Conservation (phyloP, 2,113 vertebrate species). For the Bothrops jararaca region DNA sequence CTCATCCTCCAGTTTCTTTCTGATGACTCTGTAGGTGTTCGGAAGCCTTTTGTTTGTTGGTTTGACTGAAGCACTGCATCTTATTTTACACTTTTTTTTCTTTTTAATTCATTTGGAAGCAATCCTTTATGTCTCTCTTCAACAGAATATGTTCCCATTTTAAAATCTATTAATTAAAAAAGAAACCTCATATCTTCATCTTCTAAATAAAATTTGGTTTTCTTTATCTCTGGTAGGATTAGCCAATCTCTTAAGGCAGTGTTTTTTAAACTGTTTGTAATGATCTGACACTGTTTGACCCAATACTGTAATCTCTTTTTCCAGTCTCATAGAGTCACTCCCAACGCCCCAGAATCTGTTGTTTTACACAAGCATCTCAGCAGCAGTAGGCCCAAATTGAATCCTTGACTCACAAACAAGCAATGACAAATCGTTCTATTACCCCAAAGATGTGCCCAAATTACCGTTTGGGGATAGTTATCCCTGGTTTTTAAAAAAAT, state of each 20-base stretch:
- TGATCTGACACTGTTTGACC: too few species aligned
- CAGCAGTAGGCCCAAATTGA: background rate
- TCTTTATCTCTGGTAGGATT: background rate
- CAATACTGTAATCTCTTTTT: background rate
- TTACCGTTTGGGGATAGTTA: background rate
- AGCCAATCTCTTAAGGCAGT: background rate
- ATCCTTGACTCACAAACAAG: background rate
- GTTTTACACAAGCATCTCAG: background rate
- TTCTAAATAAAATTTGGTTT: background rate
- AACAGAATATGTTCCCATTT: background rate
- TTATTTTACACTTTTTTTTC: background rate
- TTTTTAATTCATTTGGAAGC: background rate
- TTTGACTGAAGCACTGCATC: background rate
- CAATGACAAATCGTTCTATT: background rate
- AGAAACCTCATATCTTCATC: background rate
- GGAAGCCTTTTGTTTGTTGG: background rate
- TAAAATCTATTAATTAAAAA: background rate
- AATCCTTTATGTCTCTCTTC: background rate
- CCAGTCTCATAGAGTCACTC: background rate
- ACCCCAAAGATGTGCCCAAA: background rate
- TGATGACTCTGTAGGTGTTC: background rate
- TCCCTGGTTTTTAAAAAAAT: background rate
- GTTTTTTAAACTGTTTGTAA: background rate
- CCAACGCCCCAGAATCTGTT: background rate
- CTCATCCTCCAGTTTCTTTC: background rate